These are phyloP conservation scores for Danio albolineatus DNA, from an alignment of 2,797 vertebrate species.

Conservation along the genomic window DNA sequence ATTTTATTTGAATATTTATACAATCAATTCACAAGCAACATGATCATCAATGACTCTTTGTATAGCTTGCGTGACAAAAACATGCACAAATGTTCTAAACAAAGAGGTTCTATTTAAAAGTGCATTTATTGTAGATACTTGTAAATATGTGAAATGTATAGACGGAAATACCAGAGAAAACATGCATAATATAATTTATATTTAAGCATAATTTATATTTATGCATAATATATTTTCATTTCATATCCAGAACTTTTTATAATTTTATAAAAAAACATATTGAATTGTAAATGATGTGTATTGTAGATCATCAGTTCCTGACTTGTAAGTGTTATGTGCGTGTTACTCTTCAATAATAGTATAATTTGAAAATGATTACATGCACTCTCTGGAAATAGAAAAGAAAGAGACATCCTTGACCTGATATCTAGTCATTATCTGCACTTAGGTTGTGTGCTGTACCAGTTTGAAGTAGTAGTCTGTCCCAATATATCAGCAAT, in stretches of 20 bases:
- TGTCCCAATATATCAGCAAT: constrained; percentile 4
- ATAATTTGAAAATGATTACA: constrained; percentile 1
- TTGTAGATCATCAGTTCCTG: constrained; percentile 10
- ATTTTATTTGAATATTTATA: constrained; percentile 31
- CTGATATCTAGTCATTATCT: constrained; percentile 25
- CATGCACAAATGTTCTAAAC: constrained; percentile 68
- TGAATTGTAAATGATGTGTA: neutral
- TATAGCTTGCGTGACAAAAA: constrained; percentile 51
- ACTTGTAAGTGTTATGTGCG: constrained; percentile 23
- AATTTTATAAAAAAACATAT: too few relatives aligned
- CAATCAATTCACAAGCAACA: constrained; percentile 62
- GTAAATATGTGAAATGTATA: neutral
- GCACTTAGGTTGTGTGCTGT: constrained; percentile 1
- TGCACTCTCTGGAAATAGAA: neutral
- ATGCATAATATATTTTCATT: too few relatives aligned
- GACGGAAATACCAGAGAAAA: neutral
- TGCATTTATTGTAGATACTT: constrained; percentile 28
- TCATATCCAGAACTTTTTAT: too few relatives aligned
- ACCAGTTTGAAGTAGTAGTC: neutral
- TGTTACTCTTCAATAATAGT: constrained; percentile 20
- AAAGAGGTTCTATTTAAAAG: constrained; percentile 29
- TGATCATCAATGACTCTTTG: neutral
- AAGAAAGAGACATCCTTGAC: constrained; percentile 15
- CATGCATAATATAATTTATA: constrained; percentile 20
- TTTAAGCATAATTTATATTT: too few relatives aligned